Conservation (phyloP, 2,113 vertebrate genomes). For the Ptilonorhynchus violaceus region DNA sequence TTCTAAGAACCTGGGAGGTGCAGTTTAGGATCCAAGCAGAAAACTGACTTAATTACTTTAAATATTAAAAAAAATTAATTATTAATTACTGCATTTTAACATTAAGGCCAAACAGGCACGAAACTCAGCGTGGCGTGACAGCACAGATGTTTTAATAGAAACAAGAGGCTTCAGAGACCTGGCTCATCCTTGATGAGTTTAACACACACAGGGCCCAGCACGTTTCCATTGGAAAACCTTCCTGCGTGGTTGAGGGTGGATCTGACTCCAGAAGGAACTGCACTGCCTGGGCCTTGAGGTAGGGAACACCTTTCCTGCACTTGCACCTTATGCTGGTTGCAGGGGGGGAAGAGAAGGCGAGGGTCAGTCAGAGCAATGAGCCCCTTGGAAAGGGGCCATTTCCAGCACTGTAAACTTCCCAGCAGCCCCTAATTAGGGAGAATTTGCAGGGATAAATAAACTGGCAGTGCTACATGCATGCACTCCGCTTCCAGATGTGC, state of each 20-base stretch:
- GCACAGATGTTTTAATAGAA: background rate
- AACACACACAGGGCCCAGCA: background rate
- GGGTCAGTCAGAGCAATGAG: background rate
- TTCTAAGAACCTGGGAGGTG: background rate
- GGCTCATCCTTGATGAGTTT: conserved; percentile 14
- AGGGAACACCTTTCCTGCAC: background rate
- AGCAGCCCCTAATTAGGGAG: background rate
- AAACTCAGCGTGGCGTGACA: background rate
- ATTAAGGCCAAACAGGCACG: background rate
- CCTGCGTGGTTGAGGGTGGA: background rate
- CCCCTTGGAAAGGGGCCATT: background rate
- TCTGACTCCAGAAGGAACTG: background rate
- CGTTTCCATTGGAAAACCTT: background rate
- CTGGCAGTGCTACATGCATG: background rate
- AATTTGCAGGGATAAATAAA: background rate
- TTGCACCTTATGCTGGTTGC: background rate
- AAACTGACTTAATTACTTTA: background rate
- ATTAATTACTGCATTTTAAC: background rate
- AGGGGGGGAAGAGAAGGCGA: background rate
- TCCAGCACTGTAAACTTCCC: background rate
- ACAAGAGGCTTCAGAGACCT: background rate
- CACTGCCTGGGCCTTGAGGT: background rate
- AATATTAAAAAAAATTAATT: background rate
- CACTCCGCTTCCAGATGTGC: conserved; percentile 2
- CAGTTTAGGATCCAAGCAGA: background rate